Conservation (phyloP, 2,888 invertebrate species). For the Stictocephala bisonia region DNA sequence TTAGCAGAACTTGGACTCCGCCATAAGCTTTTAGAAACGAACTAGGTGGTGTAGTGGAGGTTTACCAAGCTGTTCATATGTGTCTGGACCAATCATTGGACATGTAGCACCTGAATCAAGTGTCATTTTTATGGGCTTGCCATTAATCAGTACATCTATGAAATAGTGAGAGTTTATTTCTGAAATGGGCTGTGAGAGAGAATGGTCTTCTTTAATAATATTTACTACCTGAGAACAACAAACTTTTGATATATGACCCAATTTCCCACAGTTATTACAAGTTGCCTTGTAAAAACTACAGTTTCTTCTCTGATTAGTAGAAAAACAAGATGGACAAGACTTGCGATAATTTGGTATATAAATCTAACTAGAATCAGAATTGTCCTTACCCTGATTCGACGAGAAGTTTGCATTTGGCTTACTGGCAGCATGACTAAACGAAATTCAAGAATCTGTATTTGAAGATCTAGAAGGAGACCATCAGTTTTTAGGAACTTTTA, state of each 20-base stretch:
- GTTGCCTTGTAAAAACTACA: neutral
- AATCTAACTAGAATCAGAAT: too few species aligned
- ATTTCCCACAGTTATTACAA: neutral
- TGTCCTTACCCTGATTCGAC: too few species aligned
- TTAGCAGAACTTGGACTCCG: neutral
- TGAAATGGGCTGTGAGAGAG: neutral
- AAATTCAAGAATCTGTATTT: too few species aligned
- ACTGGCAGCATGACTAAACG: too few species aligned
- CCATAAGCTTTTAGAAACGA: neutral
- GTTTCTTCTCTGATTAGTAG: too few species aligned
- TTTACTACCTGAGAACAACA: neutral
- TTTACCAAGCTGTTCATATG: neutral
- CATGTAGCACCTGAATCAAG: conserved; percentile 14
- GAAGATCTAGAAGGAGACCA: too few species aligned
- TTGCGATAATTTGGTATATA: too few species aligned
- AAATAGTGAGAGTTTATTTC: neutral
- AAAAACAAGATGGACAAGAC: too few species aligned
- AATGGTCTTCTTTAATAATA: neutral
- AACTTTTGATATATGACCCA: neutral
- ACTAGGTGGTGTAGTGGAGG: neutral
- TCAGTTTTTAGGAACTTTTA: too few species aligned
- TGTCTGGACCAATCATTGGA: conserved; percentile 3
- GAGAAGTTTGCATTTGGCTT: too few species aligned
- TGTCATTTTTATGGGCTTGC: too few species aligned
- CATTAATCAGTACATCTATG: neutral